Evolutionary conservation across 2,113 vertebrate genomes (phyloP).

Genomic region (Calidris pygmaea): DNA sequence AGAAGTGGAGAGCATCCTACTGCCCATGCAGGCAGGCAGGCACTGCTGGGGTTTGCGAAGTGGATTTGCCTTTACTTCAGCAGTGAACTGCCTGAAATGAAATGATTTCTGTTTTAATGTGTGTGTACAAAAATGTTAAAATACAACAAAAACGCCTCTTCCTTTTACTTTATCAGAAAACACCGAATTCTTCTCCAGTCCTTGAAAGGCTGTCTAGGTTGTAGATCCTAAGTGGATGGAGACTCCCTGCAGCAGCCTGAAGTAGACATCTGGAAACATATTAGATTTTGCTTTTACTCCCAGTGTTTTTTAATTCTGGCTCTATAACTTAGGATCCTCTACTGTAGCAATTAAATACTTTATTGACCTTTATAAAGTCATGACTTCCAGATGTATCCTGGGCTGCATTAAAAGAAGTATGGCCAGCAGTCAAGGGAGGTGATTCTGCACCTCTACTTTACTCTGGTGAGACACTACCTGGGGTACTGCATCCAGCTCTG

Average conservation of each 20-base stretch:
- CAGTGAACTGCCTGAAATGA: not conserved
- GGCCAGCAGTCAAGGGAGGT: not conserved
- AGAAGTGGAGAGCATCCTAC: not conserved
- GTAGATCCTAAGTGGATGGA: not conserved
- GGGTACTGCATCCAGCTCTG: not conserved
- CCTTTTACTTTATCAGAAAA: not conserved
- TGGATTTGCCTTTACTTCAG: not conserved
- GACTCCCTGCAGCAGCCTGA: not conserved
- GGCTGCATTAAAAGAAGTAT: not conserved
- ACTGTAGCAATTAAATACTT: not conserved
- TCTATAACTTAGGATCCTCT: not conserved
- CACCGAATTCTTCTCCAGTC: not conserved
- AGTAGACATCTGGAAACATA: not conserved
- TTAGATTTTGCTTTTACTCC: not conserved
- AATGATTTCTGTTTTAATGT: not conserved
- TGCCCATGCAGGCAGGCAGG: not conserved
- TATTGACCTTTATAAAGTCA: not conserved
- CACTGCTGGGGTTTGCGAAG: not conserved
- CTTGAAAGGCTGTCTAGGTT: not conserved
- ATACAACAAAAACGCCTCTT: not conserved
- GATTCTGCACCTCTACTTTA: not conserved
- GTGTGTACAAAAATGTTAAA: not conserved
- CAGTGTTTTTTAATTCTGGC: not conserved
- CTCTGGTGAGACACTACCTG: not conserved
- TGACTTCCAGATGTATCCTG: not conserved